Evolutionary conservation across 2,888 invertebrate species (phyloP), one percentile per base, ranked within the genome.

Genomic region (Dyspetes luteomarginatus): DNA sequence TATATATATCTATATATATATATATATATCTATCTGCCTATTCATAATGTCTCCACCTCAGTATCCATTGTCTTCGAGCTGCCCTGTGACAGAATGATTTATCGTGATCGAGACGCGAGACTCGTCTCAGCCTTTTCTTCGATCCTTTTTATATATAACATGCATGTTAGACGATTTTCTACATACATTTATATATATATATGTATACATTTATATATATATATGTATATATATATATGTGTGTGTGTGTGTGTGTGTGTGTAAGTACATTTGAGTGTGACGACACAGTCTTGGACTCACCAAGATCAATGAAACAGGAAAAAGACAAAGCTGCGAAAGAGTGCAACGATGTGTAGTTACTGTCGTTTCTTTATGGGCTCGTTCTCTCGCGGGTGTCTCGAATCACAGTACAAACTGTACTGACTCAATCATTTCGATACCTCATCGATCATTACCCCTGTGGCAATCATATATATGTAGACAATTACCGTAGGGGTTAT

Each of bases 21-120:
- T 72, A 43, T 56, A 68, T 55, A 24, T 45, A 48, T 45, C 12
- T 64, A 48, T 48, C 15, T 48, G 17, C 36, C 71, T 79, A 74
- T 79, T 74, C 64, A 79, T 74, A 79, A 79, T 74, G 78, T 74
- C 78, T 79, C 74, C 74, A 79, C 78, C 68, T 79, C 68, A 74
- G 78, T 62, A 17, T 26, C 60, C 74, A 79, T 79, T 79, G 78
- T 79, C 78, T 79, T 79, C 55, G 74, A 12, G 52, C 17, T 48
- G 22, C 62, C 41, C 64, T 69, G 64, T 69, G 78, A 79, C 78
- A 79, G 78, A 2, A 56, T 79, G 78, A 74, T 79, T 79, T 74
- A 79, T 79, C 73, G 74, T 64, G 64, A 69, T 69, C 74, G 78
- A 58, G 19, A 68, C 71, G 17, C 72, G 72, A 69, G 74, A 74